Percentiles rank a stretch among this genome's conserved stretches.
Conservation (phyloP, 2,113 vertebrate genomes). For the Seriola rivoliana region DNA sequence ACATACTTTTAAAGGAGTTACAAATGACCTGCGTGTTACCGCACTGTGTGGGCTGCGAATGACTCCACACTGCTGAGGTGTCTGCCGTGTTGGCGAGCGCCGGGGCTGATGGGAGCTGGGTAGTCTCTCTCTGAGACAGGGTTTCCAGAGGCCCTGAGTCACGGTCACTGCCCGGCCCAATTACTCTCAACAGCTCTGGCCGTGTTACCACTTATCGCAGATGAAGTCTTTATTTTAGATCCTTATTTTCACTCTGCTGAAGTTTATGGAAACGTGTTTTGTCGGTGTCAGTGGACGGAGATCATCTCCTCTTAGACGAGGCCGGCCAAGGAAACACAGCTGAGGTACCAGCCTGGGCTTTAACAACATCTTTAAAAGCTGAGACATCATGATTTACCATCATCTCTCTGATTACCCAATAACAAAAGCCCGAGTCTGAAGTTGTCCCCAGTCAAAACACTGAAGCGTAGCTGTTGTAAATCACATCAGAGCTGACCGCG, state of each 20-base stretch:
- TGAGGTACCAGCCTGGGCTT: not conserved
- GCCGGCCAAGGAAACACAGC: not conserved
- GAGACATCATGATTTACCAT: not conserved
- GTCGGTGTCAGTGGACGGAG: not conserved
- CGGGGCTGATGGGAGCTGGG: not conserved
- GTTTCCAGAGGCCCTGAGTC: slow-evolving; percentile 49
- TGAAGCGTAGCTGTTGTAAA: slow-evolving; percentile 54
- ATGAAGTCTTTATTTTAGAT: not conserved
- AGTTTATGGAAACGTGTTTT: not conserved
- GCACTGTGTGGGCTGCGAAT: slow-evolving; percentile 49
- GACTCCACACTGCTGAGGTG: slow-evolving; percentile 52
- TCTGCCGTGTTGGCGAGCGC: slow-evolving; percentile 22
- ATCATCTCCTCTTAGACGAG: not conserved
- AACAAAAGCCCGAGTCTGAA: not conserved
- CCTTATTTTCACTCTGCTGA: not conserved
- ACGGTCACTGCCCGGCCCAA: not conserved
- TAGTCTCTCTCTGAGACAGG: slow-evolving; percentile 16
- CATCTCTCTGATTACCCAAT: not conserved
- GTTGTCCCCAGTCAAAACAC: slow-evolving; percentile 28
- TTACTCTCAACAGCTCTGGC: slow-evolving; percentile 4
- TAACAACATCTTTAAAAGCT: not conserved
- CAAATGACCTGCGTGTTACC: slow-evolving; percentile 36
- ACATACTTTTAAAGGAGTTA: slow-evolving; percentile 35
- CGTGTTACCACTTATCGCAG: not conserved
- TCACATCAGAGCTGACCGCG: slow-evolving; percentile 56